Conservation (phyloP, 2,113 vertebrate genomes). For the Cygnus buccinator region DNA sequence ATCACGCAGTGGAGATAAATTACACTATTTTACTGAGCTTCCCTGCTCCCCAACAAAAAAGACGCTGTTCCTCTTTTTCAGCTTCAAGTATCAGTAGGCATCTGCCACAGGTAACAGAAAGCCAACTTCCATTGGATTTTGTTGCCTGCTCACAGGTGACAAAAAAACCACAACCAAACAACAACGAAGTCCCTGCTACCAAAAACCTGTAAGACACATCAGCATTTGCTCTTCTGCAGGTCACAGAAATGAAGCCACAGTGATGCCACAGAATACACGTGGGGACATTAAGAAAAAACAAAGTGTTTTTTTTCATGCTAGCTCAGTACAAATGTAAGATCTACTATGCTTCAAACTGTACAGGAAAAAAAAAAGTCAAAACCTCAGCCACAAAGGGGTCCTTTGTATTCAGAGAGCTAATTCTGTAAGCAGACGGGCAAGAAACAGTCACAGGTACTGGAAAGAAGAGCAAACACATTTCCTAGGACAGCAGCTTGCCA, state of each 20-base stretch:
- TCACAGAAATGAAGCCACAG: not conserved
- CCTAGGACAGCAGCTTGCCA: not conserved
- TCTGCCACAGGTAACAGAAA: not conserved
- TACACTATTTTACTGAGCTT: not conserved
- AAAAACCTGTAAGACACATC: not conserved
- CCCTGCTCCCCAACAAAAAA: not conserved
- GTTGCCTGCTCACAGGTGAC: no score
- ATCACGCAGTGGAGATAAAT: not conserved
- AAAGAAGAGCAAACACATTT: not conserved
- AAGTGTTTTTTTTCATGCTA: not conserved
- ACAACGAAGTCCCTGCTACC: not conserved
- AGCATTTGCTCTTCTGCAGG: fast-evolving
- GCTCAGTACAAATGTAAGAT: not conserved
- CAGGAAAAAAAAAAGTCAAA: not conserved
- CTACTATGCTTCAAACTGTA: not conserved
- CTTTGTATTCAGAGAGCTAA: not conserved
- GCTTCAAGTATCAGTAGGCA: not conserved
- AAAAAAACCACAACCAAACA: no score
- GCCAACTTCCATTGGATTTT: no score
- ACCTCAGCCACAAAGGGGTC: not conserved
- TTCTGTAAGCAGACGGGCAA: not conserved
- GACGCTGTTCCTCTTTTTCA: not conserved
- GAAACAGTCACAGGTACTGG: not conserved
- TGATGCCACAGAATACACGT: fast-evolving
- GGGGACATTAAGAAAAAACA: not conserved